Percentiles rank a stretch among this genome's conserved stretches.
Evolutionary conservation across 2,888 invertebrate genomes (phyloP).

Genomic region (Argyra leucocephala): DNA sequence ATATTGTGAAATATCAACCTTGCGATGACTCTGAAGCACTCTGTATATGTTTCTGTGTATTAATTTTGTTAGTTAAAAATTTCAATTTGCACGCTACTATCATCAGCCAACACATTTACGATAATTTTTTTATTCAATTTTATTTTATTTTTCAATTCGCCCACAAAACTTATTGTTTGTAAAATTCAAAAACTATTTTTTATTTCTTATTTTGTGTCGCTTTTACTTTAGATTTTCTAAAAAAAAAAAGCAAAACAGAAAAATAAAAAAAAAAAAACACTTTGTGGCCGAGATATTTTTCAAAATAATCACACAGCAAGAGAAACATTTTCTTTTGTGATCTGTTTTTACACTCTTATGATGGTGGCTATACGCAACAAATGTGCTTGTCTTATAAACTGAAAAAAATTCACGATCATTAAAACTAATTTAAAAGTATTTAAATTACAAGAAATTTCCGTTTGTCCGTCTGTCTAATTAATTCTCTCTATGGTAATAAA

Average conservation of each 20-base stretch:
- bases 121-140: background rate
- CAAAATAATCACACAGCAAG: background rate
- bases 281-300: background rate
- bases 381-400: no score
- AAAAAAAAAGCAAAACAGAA: no score
- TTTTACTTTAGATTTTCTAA: no score
- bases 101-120: background rate
- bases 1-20: no score
- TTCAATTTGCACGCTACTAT: background rate
- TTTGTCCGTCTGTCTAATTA: no score
- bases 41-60: no score
- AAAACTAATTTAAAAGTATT: background rate
- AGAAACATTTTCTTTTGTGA: background rate
- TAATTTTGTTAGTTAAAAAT: background rate
- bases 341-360: no score
- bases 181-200: background rate
- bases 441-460: no score
- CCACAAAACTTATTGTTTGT: slow-evolving; percentile 3
- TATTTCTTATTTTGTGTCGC: no score
- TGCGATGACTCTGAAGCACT: no score
- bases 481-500: no score
- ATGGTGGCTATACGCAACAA: no score
- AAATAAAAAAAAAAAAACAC: background rate
- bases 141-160: background rate
- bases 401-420: background rate